phyloP scores from a whole-genome alignment of 2,113 vertebrate genomes.

The Lepidothrix coronata region DNA sequence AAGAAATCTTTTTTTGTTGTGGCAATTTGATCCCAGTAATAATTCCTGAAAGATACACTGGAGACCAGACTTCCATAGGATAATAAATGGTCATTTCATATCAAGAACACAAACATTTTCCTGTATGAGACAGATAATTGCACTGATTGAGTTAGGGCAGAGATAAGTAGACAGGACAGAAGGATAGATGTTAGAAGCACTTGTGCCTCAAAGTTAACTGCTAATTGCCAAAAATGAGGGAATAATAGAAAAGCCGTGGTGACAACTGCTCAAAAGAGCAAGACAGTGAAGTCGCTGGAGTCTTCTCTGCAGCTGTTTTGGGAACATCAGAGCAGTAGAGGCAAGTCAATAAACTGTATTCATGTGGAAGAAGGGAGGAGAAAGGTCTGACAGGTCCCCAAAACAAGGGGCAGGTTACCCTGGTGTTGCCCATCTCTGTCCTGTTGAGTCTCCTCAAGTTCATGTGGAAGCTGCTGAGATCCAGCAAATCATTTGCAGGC shows the following conservation, averaged over 20 bases:
- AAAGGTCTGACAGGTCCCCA: neutral
- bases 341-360: neutral
- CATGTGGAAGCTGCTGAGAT: neutral
- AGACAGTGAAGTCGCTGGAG: neutral
- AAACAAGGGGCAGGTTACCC: neutral
- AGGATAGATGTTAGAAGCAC: neutral
- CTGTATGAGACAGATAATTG: neutral
- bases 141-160: neutral
- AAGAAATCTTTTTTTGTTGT: neutral
- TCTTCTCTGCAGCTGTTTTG: neutral
- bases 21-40: neutral
- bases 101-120: neutral
- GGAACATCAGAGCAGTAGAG: neutral
- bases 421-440: neutral
- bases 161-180: neutral
- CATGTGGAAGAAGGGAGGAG: neutral
- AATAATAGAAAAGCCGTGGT: neutral
- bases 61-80: neutral
- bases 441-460: neutral
- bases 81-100: neutral
- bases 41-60: neutral
- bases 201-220: neutral
- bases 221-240: neutral
- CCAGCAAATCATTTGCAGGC: neutral
- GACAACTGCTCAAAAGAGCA: neutral